Evolutionary conservation across 2,113 vertebrate species (phyloP).

Genomic region (Naja naja): DNA sequence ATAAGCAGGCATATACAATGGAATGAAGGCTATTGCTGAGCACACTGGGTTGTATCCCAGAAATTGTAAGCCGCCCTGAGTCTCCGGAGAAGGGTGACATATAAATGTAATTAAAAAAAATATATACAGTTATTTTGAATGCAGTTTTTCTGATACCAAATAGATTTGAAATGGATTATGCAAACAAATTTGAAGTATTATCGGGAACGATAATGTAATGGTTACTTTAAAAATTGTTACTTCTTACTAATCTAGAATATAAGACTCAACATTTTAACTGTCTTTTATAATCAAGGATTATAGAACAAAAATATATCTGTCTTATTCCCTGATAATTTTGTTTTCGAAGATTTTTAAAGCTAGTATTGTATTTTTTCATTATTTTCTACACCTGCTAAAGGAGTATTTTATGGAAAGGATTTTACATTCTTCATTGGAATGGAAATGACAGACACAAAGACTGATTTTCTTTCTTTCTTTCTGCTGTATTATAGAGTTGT

Average conservation of each 20-base stretch:
- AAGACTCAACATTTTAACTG: background rate
- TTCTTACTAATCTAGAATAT: background rate
- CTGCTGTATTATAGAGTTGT: constrained; percentile 65
- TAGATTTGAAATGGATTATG: background rate
- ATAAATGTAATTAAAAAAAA: no score
- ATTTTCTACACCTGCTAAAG: background rate
- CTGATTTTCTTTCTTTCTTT: background rate
- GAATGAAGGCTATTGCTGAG: no score
- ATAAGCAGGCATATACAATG: no score
- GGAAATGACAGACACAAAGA: background rate
- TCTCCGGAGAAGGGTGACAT: no score
- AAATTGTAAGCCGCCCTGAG: no score
- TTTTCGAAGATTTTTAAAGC: background rate
- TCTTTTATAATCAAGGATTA: background rate
- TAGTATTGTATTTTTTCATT: background rate
- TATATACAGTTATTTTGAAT: background rate
- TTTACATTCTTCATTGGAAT: background rate
- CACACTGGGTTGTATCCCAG: no score
- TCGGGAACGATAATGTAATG: background rate
- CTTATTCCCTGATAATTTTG: background rate
- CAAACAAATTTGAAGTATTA: background rate
- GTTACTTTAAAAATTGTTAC: background rate
- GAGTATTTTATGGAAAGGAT: background rate
- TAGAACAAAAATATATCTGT: background rate
- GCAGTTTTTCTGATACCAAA: background rate